Percentiles rank a stretch among this genome's conserved stretches.
Conservation (phyloP, 1,140 invertebrate genomes). For the Adoxophyes honmai region DNA sequence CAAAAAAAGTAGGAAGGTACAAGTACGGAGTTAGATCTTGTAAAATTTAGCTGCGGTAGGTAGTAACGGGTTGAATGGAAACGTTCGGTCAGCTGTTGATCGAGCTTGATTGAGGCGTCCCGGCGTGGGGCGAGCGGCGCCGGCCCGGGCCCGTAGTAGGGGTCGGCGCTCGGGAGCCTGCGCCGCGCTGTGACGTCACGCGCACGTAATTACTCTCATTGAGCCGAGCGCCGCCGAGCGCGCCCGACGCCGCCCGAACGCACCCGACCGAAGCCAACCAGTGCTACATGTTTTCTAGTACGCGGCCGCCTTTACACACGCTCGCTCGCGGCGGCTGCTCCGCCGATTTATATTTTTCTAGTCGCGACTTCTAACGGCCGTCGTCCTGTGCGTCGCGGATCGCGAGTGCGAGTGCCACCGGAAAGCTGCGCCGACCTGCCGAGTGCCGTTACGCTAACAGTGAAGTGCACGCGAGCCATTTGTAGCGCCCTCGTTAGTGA, state of each 20-base stretch:
- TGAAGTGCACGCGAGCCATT: constrained; percentile 36
- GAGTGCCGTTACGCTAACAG: constrained; percentile 33
- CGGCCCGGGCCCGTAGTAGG: constrained; percentile 28
- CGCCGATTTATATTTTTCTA: constrained; percentile 19
- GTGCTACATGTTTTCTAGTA: constrained; percentile 61
- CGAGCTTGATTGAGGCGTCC: not conserved
- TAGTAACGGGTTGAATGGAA: constrained; percentile 5
- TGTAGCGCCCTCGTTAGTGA: constrained; percentile 53
- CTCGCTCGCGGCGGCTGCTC: constrained; percentile 32
- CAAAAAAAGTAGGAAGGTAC: too few relatives aligned
- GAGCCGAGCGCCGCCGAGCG: constrained; percentile 49
- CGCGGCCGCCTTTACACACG: constrained; percentile 50
- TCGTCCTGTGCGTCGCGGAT: constrained; percentile 12
- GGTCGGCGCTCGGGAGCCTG: constrained; percentile 27
- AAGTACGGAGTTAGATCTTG: too few relatives aligned
- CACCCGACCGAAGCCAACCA: constrained; percentile 57
- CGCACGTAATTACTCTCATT: constrained; percentile 46
- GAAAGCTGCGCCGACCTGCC: not conserved
- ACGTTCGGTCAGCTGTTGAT: constrained; percentile 11
- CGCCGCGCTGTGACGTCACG: constrained; percentile 34
- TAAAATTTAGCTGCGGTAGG: too few relatives aligned
- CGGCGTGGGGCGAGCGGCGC: constrained; percentile 1
- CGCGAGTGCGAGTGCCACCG: not conserved
- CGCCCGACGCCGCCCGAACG: constrained; percentile 45
- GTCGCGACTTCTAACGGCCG: constrained; percentile 22